Conservation (phyloP, 2,113 vertebrate genomes). For the Corythornis cristatus region DNA sequence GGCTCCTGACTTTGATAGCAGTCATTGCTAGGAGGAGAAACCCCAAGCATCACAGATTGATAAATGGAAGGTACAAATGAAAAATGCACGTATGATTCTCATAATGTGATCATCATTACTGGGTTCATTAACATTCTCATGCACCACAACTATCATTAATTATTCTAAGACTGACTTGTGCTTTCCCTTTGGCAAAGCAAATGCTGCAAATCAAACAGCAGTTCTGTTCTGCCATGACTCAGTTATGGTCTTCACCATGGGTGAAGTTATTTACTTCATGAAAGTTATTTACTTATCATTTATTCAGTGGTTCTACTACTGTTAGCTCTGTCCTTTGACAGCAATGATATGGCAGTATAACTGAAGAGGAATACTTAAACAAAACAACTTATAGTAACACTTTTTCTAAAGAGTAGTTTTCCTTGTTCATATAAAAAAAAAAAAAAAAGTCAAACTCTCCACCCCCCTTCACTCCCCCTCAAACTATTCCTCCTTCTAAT, state of each 20-base stretch:
- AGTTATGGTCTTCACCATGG: neutral
- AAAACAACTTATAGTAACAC: neutral
- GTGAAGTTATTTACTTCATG: constrained; percentile 36
- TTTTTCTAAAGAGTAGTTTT: neutral
- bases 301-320: constrained; percentile 11
- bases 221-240: neutral
- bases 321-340: neutral
- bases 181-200: constrained; percentile 23
- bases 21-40: neutral
- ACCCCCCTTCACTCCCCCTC: neutral
- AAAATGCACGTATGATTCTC: neutral
- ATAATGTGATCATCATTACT: neutral
- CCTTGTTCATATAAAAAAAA: neutral
- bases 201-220: neutral
- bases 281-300: neutral
- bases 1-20: neutral
- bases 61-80: neutral
- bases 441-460: neutral
- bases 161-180: neutral
- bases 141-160: neutral
- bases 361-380: neutral
- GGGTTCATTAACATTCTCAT: neutral
- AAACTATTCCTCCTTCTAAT: neutral
- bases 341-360: neutral
- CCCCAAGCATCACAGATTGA: neutral